Conservation (phyloP, 1,140 invertebrate genomes). For the Drosophila pseudoananassae region DNA sequence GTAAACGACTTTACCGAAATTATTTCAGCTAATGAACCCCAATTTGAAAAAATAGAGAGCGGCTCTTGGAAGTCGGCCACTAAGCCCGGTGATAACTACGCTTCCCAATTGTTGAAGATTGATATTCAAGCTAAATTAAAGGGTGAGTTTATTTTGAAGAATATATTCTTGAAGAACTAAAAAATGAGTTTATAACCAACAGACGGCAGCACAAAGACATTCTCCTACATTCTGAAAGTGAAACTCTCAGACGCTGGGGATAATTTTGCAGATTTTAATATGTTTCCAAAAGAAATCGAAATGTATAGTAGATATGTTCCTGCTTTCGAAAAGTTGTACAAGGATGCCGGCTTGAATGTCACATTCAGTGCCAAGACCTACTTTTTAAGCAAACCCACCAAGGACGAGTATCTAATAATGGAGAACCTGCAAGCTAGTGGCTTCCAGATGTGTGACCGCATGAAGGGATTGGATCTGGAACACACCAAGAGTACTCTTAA, state of each 20-base stretch:
- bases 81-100: constrained; percentile 51
- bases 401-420: constrained; percentile 41
- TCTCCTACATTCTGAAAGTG: constrained; percentile 48
- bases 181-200: not conserved
- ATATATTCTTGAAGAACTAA: not conserved
- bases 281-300: constrained; percentile 50
- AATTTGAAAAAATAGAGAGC: constrained; percentile 43
- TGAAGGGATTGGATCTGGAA: constrained; percentile 84
- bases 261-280: constrained; percentile 25
- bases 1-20: constrained; percentile 39
- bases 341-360: constrained; percentile 25
- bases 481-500: constrained; percentile 85
- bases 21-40: constrained; percentile 27
- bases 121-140: constrained; percentile 40
- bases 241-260: not conserved
- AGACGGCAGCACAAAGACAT: constrained; percentile 36
- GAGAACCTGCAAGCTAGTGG: constrained; percentile 32
- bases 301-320: constrained; percentile 42
- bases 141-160: constrained; percentile 8
- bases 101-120: constrained; percentile 29
- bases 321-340: constrained; percentile 43
- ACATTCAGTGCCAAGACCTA: constrained; percentile 44
- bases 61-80: constrained; percentile 31
- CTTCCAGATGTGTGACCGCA: constrained; percentile 50
- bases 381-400: constrained; percentile 16